phyloP scores from a whole-genome alignment of 2,113 vertebrate species.

The Misgurnus anguillicaudatus region DNA sequence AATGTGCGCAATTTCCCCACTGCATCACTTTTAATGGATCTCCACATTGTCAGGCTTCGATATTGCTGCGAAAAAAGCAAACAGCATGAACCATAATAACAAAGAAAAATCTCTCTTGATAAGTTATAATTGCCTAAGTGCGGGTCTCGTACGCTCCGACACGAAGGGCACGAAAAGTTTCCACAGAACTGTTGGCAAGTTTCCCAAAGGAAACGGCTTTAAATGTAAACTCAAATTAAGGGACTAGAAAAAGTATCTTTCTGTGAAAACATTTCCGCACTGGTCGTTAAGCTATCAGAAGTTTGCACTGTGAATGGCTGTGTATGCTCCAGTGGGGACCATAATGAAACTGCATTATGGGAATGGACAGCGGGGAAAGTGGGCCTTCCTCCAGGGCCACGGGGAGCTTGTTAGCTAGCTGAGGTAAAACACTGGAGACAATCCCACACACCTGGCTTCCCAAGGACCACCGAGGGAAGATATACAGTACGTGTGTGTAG shows the following conservation, averaged over 20 bases:
- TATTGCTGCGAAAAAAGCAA: constrained; percentile 14
- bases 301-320: constrained; percentile 59
- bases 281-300: constrained; percentile 58
- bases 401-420: constrained; percentile 71
- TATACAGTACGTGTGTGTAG: background rate
- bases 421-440: constrained; percentile 69
- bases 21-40: constrained; percentile 49
- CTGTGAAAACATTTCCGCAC: constrained; percentile 52
- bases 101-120: constrained; percentile 34
- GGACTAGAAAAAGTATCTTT: constrained; percentile 59
- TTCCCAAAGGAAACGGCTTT: constrained; percentile 42
- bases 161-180: constrained; percentile 1
- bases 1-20: constrained; percentile 48
- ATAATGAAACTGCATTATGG: constrained; percentile 74
- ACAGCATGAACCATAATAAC: constrained; percentile 15
- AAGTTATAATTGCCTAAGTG: constrained; percentile 38
- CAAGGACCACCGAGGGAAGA: constrained; percentile 74
- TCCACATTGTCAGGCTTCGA: constrained; percentile 30
- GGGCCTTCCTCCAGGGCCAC: constrained; percentile 59
- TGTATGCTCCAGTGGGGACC: constrained; percentile 60
- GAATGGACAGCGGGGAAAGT: constrained; percentile 53
- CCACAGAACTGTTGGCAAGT: constrained; percentile 34
- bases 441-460: constrained; percentile 81
- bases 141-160: background rate
- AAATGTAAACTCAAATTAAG: constrained; percentile 51